Percentiles rank a stretch among this genome's conserved stretches.
These are phyloP conservation scores for Formica aserva DNA, from an alignment of 2,888 invertebrate species.

Conservation along the genomic window DNA sequence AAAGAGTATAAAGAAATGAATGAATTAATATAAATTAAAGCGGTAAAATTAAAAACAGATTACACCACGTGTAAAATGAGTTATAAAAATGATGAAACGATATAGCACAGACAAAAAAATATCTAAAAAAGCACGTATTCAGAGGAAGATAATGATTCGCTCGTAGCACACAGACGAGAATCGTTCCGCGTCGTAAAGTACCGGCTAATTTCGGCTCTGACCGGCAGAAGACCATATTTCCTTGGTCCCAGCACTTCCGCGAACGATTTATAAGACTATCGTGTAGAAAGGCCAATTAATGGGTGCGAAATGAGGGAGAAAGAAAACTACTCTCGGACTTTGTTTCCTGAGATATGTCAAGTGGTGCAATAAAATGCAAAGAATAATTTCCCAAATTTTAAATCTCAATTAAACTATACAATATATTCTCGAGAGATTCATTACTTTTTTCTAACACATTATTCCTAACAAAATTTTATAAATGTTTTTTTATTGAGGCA, in stretches of 20 bases:
- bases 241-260: slow-evolving; percentile 1
- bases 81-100: neutral
- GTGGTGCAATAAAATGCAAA: neutral
- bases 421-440: neutral
- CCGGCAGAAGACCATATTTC: slow-evolving; percentile 10
- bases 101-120: neutral
- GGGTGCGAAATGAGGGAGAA: neutral
- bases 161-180: neutral
- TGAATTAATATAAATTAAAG: neutral
- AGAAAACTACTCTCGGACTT: neutral
- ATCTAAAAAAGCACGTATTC: neutral
- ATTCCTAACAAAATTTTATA: neutral
- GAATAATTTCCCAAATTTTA: neutral
- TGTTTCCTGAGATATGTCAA: neutral
- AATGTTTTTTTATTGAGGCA: neutral
- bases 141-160: neutral
- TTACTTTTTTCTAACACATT: neutral
- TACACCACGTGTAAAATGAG: neutral
- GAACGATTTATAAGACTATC: slow-evolving; percentile 8
- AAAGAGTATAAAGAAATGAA: neutral
- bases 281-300: neutral
- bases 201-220: slow-evolving; percentile 36
- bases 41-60: slow-evolving; percentile 1
- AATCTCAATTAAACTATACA: neutral
- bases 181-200: slow-evolving; percentile 16